Base-by-base conservation (phyloP, 2,888 invertebrate species). In the Sthenelais limicola region DNA sequence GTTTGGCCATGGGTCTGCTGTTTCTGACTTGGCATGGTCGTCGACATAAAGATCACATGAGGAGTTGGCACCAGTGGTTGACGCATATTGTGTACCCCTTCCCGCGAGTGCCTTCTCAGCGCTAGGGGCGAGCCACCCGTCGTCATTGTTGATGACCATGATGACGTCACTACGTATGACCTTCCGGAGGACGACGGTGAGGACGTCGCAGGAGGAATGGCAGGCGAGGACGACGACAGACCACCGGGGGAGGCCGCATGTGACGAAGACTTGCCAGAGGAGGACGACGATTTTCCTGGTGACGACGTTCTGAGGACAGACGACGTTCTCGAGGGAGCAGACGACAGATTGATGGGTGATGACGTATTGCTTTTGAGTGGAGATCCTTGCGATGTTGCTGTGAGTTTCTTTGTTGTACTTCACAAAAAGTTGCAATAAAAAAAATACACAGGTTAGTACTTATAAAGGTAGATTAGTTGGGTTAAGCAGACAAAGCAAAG, bases 41-140 rank as follows among this genome's bases (percentile, higher is more conserved):
- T 38, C 24, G 38, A 62, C 62, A 62, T 62, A 43, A 62, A 62
- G 21, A 62, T 62, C 15, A 62, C 38, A 35, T 62, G 62, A 3
- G 62, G 62, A 1, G 62, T 62, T 15, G 62, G 62, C 62, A 62
- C 62, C 38, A 62, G 24, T 21, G 35, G 62, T 26, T 62, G 62
- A 24, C 62, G 9, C 24, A 62, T 21, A n/a, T n/a, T n/a, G 2
- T 24, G 1, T 1, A 24, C 38, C 38, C 43, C 38, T 26, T 62
- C 62, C 12, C 62, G 62, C 15, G 62, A 62, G 3, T 32, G 33
- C 24, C 43, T 62, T 12, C 62, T 21, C n/a, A 62, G 62, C 38
- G 21, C 18, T 1, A 38, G 35, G 1, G 62, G 62, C 15, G 62
- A 62, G 62, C 62, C 62, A 3, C 21, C 2, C 9, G 24, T 15